These are phyloP conservation scores for Melipona bicolor DNA, from an alignment of 2,888 invertebrate species.

Conservation along the genomic window DNA sequence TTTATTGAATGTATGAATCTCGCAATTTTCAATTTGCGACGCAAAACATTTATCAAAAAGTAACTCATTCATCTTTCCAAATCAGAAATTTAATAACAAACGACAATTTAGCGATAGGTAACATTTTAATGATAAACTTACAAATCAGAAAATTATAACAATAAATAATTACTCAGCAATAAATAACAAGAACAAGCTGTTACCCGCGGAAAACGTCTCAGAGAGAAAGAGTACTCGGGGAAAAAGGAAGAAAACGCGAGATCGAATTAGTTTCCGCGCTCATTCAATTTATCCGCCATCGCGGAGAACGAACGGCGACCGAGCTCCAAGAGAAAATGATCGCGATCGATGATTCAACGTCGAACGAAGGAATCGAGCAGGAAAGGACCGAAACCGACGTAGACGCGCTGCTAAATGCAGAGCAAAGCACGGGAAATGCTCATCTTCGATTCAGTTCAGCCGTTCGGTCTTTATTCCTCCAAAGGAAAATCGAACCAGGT, in stretches of 20 bases:
- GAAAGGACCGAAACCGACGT: neutral
- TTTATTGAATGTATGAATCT: no score
- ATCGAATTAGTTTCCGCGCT: conserved; percentile 28
- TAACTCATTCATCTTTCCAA: neutral
- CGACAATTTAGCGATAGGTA: no score
- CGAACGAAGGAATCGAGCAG: conserved; percentile 6
- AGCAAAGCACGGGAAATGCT: neutral
- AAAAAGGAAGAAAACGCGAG: neutral
- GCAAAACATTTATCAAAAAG: no score
- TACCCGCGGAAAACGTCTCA: no score
- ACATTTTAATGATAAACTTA: no score
- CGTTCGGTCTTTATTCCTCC: neutral
- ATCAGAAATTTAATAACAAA: neutral
- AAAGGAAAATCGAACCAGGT: neutral
- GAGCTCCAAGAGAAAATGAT: neutral
- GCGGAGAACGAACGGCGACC: neutral
- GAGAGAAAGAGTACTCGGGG: neutral
- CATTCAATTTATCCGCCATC: conserved; percentile 25
- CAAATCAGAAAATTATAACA: no score
- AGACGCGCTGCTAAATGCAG: neutral
- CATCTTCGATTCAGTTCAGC: neutral
- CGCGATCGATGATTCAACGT: conserved; percentile 10
- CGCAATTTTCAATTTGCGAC: no score
- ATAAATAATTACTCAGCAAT: neutral
- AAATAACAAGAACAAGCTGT: neutral